Evolutionary conservation across 2,113 vertebrate species (phyloP), one percentile per base, ranked within the genome.

Genomic region (Brachyhypopomus occidentalis): DNA sequence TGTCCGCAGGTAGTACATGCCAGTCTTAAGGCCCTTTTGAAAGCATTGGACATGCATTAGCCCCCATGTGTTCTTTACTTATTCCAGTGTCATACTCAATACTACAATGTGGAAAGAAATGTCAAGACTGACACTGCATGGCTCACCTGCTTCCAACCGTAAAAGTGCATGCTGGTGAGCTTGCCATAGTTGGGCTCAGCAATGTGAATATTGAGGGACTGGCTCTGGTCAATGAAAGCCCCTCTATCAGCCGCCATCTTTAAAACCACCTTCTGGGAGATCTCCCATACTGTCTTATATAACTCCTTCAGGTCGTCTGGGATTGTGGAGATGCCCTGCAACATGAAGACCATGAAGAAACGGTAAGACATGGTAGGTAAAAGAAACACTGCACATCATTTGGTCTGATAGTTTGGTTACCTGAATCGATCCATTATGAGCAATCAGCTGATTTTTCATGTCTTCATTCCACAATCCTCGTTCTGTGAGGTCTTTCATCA

Each of bases 121-220:
- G 12, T 17, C 48, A 23, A 17, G 3, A 52, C 45, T 52, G 45
- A 52, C 25, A 45, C 3, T 20, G 20, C 17, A n/a, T 30, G 2
- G 58, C 87, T 4, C 75, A 97, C 97, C 96, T 97, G 92, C 63
- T 98, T 98, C 97, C 97, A 99, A 17, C 97, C 97, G 0, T 96
- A 99, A 91, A 99, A 99, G 90, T 99, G 97, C 97, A 99, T 99
- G 91, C 97, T 99, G 86, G 95, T 97, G 73, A 99, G 96, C 82
- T 98, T 99, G 64, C 97, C 96, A 0, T 99, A 99, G 91, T 98
- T 99, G 59, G 97, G 97, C 62, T 99, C 96, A 0, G 97, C 97
- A 0, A 99, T 96, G 59, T 99, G 97, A 86, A 99, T 98, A 89
- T 99, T 99, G 22, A 99, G 93, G 4, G 97, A 99, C 90, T 99